phyloP scores from a whole-genome alignment of 1,140 invertebrate genomes.

The Reticulitermes speratus region DNA sequence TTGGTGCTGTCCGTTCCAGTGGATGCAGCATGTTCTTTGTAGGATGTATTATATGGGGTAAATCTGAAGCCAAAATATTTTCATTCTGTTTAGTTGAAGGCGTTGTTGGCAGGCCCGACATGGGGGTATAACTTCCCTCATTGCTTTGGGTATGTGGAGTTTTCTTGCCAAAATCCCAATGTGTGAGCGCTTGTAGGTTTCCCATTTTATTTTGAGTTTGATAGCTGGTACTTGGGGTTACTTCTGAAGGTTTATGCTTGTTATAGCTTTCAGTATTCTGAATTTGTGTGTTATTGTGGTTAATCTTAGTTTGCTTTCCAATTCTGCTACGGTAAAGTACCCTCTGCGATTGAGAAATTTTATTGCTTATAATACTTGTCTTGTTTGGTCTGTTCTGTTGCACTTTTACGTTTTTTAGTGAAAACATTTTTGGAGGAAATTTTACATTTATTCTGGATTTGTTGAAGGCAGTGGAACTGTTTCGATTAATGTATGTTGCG shows the following conservation, averaged over 20 bases:
- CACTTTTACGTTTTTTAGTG: background rate
- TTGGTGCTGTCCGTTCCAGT: background rate
- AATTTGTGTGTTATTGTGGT: background rate
- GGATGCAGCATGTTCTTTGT: background rate
- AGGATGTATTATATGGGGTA: background rate
- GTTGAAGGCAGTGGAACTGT: background rate
- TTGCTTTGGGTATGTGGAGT: background rate
- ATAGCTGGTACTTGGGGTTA: background rate
- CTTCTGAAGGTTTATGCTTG: background rate
- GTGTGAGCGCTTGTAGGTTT: background rate
- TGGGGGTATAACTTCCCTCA: background rate
- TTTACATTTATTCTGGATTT: conserved; percentile 1
- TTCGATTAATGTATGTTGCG: background rate
- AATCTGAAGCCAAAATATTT: background rate
- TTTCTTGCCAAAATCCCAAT: background rate
- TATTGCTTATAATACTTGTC: background rate
- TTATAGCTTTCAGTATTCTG: background rate
- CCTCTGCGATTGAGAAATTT: background rate
- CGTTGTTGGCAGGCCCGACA: background rate
- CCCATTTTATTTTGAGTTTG: background rate
- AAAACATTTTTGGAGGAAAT: background rate
- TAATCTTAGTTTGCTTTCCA: background rate
- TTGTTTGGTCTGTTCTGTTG: background rate
- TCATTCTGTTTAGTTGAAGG: background rate
- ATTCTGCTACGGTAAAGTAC: background rate